These are phyloP conservation scores for Beaufortia kweichowensis DNA, from an alignment of 2,113 vertebrate genomes.

Conservation along the genomic window DNA sequence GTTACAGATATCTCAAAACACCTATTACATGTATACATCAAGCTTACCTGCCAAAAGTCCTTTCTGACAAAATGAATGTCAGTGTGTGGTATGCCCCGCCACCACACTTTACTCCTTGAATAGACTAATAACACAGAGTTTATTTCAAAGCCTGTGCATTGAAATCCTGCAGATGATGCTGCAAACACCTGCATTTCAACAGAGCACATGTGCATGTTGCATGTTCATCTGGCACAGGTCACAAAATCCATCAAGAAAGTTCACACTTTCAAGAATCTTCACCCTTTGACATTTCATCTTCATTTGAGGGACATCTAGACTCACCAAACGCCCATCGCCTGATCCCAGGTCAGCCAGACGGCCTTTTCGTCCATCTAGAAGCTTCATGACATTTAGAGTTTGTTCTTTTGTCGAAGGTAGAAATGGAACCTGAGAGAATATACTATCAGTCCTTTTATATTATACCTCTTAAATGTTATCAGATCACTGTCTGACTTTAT, in stretches of 20 bases:
- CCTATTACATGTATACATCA: not conserved
- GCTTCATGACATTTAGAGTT: conserved; percentile 50
- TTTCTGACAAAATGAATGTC: conserved; percentile 47
- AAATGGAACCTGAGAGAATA: conserved; percentile 45
- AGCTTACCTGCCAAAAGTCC: conserved; percentile 55
- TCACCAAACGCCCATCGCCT: conserved; percentile 48
- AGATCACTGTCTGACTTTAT: not conserved
- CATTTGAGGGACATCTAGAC: not conserved
- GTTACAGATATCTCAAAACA: not conserved
- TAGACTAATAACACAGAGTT: conserved; percentile 56
- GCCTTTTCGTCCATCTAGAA: conserved; percentile 43
- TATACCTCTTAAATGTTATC: no score
- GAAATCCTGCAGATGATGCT: conserved; percentile 50
- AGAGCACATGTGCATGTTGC: not conserved
- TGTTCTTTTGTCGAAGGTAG: conserved; percentile 48
- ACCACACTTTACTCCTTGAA: conserved; percentile 41
- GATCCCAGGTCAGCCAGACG: conserved; percentile 52
- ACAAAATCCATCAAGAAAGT: not conserved
- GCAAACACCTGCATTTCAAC: conserved; percentile 47
- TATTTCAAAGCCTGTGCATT: conserved; percentile 59
- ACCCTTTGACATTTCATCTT: not conserved
- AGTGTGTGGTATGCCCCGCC: conserved; percentile 44
- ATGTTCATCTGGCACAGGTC: not conserved
- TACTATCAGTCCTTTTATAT: not conserved
- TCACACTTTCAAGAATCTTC: no score